Evolutionary conservation across 2,797 vertebrate species (phyloP).

Genomic region (Mormyrops attenuatus): DNA sequence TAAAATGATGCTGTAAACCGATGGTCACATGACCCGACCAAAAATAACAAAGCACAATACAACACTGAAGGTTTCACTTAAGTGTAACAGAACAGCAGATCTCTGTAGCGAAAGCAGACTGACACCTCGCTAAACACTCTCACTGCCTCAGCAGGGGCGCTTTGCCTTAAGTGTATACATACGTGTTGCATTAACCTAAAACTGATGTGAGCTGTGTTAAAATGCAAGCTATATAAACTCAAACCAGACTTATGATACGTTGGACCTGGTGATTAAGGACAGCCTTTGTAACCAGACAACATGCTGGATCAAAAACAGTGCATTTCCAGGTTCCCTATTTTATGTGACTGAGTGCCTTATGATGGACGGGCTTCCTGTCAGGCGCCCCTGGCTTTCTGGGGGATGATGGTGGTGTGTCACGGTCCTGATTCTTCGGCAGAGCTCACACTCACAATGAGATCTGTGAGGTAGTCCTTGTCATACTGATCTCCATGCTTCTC

Average conservation of each 20-base stretch:
- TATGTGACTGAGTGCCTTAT: neutral
- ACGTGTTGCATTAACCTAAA: neutral
- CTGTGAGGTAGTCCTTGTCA: slow-evolving; percentile 66
- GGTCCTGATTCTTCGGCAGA: neutral
- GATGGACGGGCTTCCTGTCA: neutral
- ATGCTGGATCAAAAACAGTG: neutral
- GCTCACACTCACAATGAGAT: slow-evolving; percentile 63
- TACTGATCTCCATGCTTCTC: slow-evolving; percentile 61
- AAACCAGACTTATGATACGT: neutral
- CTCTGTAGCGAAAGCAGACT: neutral
- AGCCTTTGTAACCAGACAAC: neutral
- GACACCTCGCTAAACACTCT: neutral
- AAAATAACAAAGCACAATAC: neutral
- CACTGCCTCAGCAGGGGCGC: neutral
- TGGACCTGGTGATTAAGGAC: neutral
- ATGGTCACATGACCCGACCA: neutral
- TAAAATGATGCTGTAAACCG: neutral
- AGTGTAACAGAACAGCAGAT: neutral
- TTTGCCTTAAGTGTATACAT: neutral
- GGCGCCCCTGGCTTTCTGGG: neutral
- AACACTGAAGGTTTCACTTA: neutral
- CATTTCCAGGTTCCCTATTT: neutral
- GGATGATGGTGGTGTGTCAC: neutral
- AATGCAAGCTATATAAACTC: neutral
- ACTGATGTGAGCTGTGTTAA: neutral